Evolutionary conservation across 2,113 vertebrate genomes (phyloP), one percentile per base, ranked within the genome.

Genomic region (Leptobrachium leishanense): DNA sequence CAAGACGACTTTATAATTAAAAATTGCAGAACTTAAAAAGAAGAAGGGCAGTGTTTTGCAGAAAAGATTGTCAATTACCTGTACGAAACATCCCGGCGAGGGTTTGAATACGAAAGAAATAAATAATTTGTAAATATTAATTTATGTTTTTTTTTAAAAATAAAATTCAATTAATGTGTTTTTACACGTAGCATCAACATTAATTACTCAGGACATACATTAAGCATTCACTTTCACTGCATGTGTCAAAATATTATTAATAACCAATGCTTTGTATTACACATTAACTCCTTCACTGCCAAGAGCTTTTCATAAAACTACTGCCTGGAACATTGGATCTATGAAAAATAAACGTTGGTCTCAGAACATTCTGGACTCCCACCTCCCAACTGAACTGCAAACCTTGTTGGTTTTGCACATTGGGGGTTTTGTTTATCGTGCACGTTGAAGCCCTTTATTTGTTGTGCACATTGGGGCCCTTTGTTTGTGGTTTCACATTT

Each of bases 1-100:
- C 85, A 86, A 87, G 79, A 79, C 84, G 88, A 87, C 76, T 84
- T 88, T 87, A 31, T 31, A 90, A 89, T 91, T 86, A 88, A 88
- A 88, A 89, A 84, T 31, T 87, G 79, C 84, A 43, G 76, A 82
- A 81, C 80, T 81, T 84, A 82, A 59, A 82, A 84, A 65, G 65
- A 84, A 65, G 65, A 66, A 59, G 42, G 53, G 74, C 43, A 80
- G 68, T 68, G 59, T 80, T 80, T 74, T 9, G 74, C 11, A 8
- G 64, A 50, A 74, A 71, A 74, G 66, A 68, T 13, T 46, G 70
- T 62, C 63, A 67, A 40, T 74, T 73, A 72, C 12, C 65, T 44
- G 42, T 6, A 68, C 68, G 46, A 59, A 13, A 57, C 64, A 5
- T 20, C 0, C 39, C 53, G 5, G 1, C 7, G 43, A 59, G 9